Conservation (phyloP, 2,113 vertebrate species). For the Pan troglodytes region NHGRI_mPanTro3-v2.1_pri NC_072404.2:137259501-137260000, state of each 20-base stretch:
- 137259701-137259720: neutral
- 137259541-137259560: neutral
- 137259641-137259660: neutral
- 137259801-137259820: conserved; percentile 6
- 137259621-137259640: neutral
- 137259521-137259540: neutral
- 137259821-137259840: neutral
- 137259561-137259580: neutral
- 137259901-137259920: neutral
- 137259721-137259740: neutral
- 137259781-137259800: neutral
- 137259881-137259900: neutral
- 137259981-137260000: neutral
- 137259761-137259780: neutral
- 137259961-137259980: neutral
- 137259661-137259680: neutral
- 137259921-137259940: neutral
- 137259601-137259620: neutral
- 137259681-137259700: neutral
- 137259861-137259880: neutral
- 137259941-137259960: neutral
- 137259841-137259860: neutral
- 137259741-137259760: neutral
- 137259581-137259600: neutral
- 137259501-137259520: neutral